Percentiles rank a stretch among this genome's conserved stretches.
These are phyloP conservation scores for Spea hammondii DNA, from an alignment of 2,797 vertebrate genomes.

Conservation along the genomic window DNA sequence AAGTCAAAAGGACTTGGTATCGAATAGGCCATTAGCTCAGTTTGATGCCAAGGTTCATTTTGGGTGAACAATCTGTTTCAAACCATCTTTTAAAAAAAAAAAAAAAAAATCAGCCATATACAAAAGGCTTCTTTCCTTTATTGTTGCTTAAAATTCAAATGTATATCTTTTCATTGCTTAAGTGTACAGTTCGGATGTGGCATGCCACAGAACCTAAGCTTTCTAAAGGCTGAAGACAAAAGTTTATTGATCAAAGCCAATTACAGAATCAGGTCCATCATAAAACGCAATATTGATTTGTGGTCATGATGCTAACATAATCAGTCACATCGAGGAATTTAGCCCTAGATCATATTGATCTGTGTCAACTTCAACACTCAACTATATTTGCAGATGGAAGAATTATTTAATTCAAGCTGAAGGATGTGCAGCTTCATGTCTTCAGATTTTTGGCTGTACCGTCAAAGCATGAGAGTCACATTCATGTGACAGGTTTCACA, in stretches of 20 bases:
- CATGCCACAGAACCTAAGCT: constrained; percentile 67
- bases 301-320: constrained; percentile 84
- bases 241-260: constrained; percentile 91
- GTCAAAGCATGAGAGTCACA: constrained; percentile 81
- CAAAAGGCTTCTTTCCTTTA: constrained; percentile 64
- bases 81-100: constrained; percentile 66
- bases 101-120: constrained; percentile 72
- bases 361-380: constrained; percentile 94
- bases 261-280: constrained; percentile 79
- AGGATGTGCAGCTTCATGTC: constrained; percentile 69
- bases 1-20: constrained; percentile 78
- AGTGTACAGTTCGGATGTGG: constrained; percentile 79
- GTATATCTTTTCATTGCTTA: constrained; percentile 82
- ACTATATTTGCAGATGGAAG: constrained; percentile 83
- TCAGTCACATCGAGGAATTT: constrained; percentile 88
- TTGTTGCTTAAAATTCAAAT: constrained; percentile 83
- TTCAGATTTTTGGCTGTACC: constrained; percentile 65
- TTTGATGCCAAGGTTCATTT: constrained; percentile 69
- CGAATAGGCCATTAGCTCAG: constrained; percentile 76
- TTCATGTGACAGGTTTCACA: constrained; percentile 80
- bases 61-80: constrained; percentile 77
- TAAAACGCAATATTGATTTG: constrained; percentile 93
- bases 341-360: constrained; percentile 88
- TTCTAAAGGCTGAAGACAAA: constrained; percentile 90
- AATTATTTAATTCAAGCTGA: constrained; percentile 83